phyloP scores from a whole-genome alignment of 2,888 invertebrate species.

The Kryphioiulus occultus region DNA sequence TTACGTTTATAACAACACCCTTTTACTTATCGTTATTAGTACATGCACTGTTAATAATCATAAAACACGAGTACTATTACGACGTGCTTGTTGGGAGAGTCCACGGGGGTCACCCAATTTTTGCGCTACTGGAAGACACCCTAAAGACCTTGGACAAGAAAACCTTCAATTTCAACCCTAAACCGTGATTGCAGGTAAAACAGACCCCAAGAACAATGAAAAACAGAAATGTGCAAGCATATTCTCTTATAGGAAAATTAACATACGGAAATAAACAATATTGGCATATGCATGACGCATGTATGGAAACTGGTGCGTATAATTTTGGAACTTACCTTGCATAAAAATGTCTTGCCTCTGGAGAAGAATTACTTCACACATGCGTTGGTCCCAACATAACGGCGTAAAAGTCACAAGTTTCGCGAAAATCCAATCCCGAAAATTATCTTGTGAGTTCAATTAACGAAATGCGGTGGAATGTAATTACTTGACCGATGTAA shows the following conservation, averaged over 20 bases:
- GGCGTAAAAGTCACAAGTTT: not conserved
- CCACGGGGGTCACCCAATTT: slow-evolving; percentile 17
- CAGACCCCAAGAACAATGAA: slow-evolving; percentile 3
- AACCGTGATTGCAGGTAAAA: slow-evolving; percentile 20
- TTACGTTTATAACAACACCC: slow-evolving; percentile 21
- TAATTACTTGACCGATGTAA: not conserved
- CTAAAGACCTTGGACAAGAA: slow-evolving; percentile 41
- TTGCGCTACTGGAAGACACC: slow-evolving; percentile 45
- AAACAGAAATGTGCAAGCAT: not conserved
- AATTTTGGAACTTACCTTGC: not conserved
- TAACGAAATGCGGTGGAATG: not conserved
- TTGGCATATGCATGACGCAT: too few relatives aligned
- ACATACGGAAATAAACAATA: not conserved
- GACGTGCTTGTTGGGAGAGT: slow-evolving; percentile 1
- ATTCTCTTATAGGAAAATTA: not conserved
- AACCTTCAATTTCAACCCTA: slow-evolving; percentile 36
- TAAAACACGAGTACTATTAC: slow-evolving; percentile 36
- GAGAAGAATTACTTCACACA: not conserved
- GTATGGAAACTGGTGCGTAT: not conserved
- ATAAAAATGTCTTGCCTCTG: not conserved
- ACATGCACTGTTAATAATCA: slow-evolving; percentile 20
- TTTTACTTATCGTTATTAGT: slow-evolving; percentile 33
- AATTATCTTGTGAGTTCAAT: not conserved
- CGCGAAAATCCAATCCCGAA: not conserved
- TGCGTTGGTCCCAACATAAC: not conserved